Base-by-base conservation (phyloP, 2,113 vertebrate species). In the Struthidea cinerea region DNA sequence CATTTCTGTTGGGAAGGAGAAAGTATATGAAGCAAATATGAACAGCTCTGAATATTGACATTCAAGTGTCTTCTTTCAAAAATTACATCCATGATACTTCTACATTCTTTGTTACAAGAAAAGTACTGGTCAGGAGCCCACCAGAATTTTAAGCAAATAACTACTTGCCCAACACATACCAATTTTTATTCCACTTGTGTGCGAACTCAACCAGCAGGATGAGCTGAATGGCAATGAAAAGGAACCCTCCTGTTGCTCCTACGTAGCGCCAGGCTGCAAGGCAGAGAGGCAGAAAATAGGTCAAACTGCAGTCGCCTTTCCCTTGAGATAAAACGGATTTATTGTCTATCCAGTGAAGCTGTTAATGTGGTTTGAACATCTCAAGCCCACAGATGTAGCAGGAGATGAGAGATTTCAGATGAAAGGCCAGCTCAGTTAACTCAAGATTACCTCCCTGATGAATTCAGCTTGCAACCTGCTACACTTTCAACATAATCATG, bases 141-240 rank as follows among this genome's bases (percentile, higher is more conserved):
- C 1, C 22, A 35, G 46, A 85, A 89, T 74, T 87, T 70, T 47
- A 86, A 26, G 30, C 8, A 92, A 84, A 33, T 42, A 75, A 80
- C 39, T 71, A 47, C 14, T 67, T 87, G 56, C n/a, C 56, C 68
- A 69, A 89, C 32, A 97, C 98, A 94, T 98, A 99, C 99, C 99
- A 99, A 97, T 99, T 99, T 97, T 99, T 99, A 98, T 99, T 99
- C 99, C 99, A 99, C 91, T 99, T 99, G 96, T 99, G 99, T 28
- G 99, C 99, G 33, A 99, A 99, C 95, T 99, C 98, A 97, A 99
- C 98, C 79, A 99, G 97, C 83, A 99, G 94, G 96, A 99, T 98
- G 71, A 99, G 99, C 95, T 99, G 99, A 97, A 99, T 99, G 71
- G 98, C 86, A 65, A 99, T 98, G 94, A 99, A 99, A 61, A 99